Conservation (phyloP, 64 coral and sea anemone species). For the Anthopleura sola region DNA sequence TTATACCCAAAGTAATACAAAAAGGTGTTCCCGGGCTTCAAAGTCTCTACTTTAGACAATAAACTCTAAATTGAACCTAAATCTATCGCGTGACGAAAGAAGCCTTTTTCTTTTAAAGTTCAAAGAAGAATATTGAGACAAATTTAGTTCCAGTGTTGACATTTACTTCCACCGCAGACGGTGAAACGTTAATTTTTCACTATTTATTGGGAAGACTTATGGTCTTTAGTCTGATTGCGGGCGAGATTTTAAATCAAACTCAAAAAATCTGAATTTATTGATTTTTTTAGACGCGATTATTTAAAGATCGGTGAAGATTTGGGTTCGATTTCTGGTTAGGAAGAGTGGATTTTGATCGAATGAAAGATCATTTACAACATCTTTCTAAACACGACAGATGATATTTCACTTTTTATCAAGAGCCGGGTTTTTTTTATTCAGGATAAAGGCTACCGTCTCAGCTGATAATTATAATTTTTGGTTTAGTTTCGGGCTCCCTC, state of each 20-base stretch:
- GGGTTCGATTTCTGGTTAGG: neutral
- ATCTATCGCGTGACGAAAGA: neutral
- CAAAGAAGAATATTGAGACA: neutral
- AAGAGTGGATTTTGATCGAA: neutral
- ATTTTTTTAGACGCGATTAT: neutral
- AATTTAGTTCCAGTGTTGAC: neutral
- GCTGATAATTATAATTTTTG: neutral
- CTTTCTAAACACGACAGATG: neutral
- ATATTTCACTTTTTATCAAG: neutral
- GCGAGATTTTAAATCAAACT: neutral
- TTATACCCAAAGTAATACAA: neutral
- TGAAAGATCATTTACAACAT: neutral
- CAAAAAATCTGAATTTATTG: neutral
- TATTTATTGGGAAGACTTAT: slow-evolving; percentile 1
- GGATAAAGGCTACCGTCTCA: neutral
- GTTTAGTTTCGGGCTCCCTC: neutral
- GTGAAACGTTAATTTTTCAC: neutral
- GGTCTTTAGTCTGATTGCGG: slow-evolving; percentile 5
- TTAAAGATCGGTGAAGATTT: neutral
- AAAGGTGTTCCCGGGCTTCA: neutral
- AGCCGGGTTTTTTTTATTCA: neutral
- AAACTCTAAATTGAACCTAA: neutral
- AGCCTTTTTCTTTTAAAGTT: neutral
- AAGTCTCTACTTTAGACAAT: neutral
- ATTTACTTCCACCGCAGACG: neutral